Base-by-base conservation (phyloP, 2,113 vertebrate species). In the Beaufortia kweichowensis region DNA sequence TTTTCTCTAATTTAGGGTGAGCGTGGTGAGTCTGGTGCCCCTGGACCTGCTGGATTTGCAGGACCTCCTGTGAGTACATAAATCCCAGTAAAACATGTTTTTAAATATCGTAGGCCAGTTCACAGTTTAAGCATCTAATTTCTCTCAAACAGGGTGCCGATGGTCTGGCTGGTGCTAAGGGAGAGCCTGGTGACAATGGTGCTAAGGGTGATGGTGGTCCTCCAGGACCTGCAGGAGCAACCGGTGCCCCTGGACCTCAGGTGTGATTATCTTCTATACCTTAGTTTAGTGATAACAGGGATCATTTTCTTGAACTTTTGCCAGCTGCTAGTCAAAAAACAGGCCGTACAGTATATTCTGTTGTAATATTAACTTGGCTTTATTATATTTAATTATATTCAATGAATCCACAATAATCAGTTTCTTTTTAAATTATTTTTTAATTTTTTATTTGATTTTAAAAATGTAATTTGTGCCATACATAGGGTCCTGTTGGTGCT, bases 1-100 rank as follows among this genome's bases (percentile, higher is more conserved):
- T 10, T 23, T 48, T 73, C 3, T 76, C 26, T 6, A 80, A 15
- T 74, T 41, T 79, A 99, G 97, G 97, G 97, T 63, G 97, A 98
- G 84, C 95, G 97, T 14, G 97, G 97, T 80, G 97, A 98, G 85
- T 28, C 93, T 48, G 97, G 97, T 82, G 90, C 95, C 66, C 90
- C 95, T 0, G 97, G 97, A 86, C 96, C 96, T 85, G 96, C 96
- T 90, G 97, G 97, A 91, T 98, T 98, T 19, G 96, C 97, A 84
- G 97, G 97, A 91, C 96, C 97, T 84, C 97, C 97, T 59, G 97
- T 98, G 81, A 95, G 95, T 94, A 80, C 77, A 21, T 23, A 62
- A 50, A 55, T 8, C 17, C 19, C 48, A 53, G 19, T 7, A 53
- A 6, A 35, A 2, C 21, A 12, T 53, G 21, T 6, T 67, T 68